Base-by-base conservation (phyloP, 2,888 invertebrate genomes). In the Parnassius mnemosyne region DNA sequence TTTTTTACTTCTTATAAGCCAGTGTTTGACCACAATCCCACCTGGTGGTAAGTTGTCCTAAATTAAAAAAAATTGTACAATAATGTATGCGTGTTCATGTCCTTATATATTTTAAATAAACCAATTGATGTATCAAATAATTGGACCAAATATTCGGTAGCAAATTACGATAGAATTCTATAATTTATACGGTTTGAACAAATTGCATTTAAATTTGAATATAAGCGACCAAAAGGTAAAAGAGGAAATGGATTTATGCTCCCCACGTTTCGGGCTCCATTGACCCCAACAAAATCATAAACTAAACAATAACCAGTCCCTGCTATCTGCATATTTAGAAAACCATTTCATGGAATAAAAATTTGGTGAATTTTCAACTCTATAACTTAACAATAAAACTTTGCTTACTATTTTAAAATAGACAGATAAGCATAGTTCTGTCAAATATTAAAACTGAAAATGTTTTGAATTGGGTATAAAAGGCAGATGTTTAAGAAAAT, bases 281-380 rank as follows among this genome's bases (percentile, higher is more conserved):
- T 81, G 78, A 77, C 53, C 69, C 70, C 68, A 73, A 65, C 66
- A 64, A 74, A 75, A 80, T 76, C 78, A 81, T 79, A 78, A 74
- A 73, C 75, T 76, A 76, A 79, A 79, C 77, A 76, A 74, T 77
- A 76, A 73, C 74, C 69, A 66, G 73, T 73, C 66, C 69, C 66
- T 66, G 60, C 63, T 57, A 66, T 67, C 66, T 81, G 77, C 80
- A 81, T 82, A 80, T 80, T 80, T 80, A 80, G 81, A 78, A 80
- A 68, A 47, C 16, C 42, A 5, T 25, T 57, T 53, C 34, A 16
- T 9, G 44, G 20, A 55, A 44, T 46, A 9, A 20, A 44, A 52
- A 58, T 20, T 9, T 12, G 9, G 10, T 9, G 46, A 60, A 53
- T 41, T 10, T 12, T 51, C 34, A 12, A 57, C 61, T 34, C 10